phyloP scores from a whole-genome alignment of 2,888 invertebrate species.

The Acrocyrtus sp. region DNA sequence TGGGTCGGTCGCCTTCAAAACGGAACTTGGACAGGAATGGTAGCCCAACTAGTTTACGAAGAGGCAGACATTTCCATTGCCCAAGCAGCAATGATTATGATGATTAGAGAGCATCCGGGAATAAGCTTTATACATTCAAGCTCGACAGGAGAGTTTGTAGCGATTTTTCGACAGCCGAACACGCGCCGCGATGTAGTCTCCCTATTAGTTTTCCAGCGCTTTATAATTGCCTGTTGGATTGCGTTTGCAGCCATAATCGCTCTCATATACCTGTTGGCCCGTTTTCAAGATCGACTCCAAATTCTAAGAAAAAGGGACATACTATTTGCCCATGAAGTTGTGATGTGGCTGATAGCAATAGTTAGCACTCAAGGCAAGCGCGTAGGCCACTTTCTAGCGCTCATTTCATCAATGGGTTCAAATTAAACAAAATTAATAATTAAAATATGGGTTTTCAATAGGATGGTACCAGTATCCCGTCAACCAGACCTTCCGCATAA shows the following conservation, averaged over 20 bases:
- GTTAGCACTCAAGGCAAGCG: background rate
- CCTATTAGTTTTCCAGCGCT: too few species aligned
- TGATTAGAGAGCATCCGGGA: slow-evolving; percentile 17
- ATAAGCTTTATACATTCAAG: slow-evolving; percentile 43
- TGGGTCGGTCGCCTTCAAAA: slow-evolving; percentile 33
- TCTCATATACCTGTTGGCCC: too few species aligned
- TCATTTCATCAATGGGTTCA: too few species aligned
- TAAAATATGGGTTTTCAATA: background rate
- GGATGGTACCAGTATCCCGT: slow-evolving; percentile 29
- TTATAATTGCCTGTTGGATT: too few species aligned
- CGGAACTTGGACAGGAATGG: slow-evolving; percentile 41
- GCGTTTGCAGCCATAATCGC: too few species aligned
- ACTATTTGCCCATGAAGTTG: background rate
- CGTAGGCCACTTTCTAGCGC: too few species aligned
- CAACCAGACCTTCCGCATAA: background rate
- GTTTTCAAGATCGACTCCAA: background rate
- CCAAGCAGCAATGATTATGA: slow-evolving; percentile 38
- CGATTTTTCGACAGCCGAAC: slow-evolving; percentile 44
- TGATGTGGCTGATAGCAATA: slow-evolving; percentile 4
- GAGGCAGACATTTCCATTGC: slow-evolving; percentile 35
- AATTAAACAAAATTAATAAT: background rate
- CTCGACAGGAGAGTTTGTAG: slow-evolving; percentile 20
- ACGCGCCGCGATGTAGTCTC: slow-evolving; percentile 7
- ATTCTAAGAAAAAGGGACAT: background rate
- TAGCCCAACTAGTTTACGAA: slow-evolving; percentile 20